Conservation (phyloP, 2,888 invertebrate species). For the Dexiosoma caninum region DNA sequence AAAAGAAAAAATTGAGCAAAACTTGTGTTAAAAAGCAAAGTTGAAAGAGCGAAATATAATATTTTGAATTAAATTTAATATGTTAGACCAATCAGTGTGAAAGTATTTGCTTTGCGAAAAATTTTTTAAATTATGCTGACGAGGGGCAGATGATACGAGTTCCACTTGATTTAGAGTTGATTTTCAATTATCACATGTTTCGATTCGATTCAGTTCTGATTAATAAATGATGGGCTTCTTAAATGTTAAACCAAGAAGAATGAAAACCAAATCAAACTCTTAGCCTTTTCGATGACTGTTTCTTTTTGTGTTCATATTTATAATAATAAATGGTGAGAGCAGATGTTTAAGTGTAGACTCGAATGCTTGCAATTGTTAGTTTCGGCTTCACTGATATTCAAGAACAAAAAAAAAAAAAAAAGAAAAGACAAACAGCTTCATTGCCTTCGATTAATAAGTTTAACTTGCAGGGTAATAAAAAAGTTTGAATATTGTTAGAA, state of each 20-base stretch:
- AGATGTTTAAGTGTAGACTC: constrained; percentile 4
- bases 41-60: neutral
- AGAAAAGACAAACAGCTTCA: neutral
- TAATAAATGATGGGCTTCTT: constrained; percentile 36
- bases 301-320: too few relatives aligned
- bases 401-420: too few relatives aligned
- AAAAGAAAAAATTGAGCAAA: neutral
- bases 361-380: neutral
- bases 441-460: neutral
- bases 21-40: neutral
- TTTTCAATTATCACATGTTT: neutral
- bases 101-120: neutral
- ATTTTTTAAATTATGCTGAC: neutral
- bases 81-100: neutral
- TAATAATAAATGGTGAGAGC: constrained; percentile 51
- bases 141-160: neutral
- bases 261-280: constrained; percentile 78
- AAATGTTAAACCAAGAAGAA: constrained; percentile 71
- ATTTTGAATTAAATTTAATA: neutral
- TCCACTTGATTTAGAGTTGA: neutral
- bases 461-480: neutral
- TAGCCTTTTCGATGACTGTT: too few relatives aligned
- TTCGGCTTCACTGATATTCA: neutral
- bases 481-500: neutral
- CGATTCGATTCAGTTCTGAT: neutral